These are phyloP conservation scores for Meandrusa payeni DNA, from an alignment of 2,888 invertebrate genomes.

Conservation along the genomic window DNA sequence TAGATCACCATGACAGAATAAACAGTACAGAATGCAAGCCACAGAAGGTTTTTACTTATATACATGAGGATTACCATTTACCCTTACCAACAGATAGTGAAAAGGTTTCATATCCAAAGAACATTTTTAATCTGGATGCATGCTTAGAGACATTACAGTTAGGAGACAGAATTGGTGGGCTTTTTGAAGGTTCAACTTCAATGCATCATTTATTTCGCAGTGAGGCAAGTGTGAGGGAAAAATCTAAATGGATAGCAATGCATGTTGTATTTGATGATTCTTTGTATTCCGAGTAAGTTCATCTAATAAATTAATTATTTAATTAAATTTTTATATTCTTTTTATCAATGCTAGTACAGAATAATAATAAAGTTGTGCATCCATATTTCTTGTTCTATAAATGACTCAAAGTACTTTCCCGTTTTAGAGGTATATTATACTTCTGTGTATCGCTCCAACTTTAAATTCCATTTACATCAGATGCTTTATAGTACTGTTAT, in stretches of 20 bases:
- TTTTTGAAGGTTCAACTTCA: conserved; percentile 45
- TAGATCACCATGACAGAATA: conserved; percentile 49
- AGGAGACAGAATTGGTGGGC: conserved; percentile 34
- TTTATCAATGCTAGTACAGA: too few relatives aligned
- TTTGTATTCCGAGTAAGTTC: conserved; percentile 63
- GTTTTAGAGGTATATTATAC: too few relatives aligned
- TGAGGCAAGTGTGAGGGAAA: conserved; percentile 44
- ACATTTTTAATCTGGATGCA: conserved; percentile 36
- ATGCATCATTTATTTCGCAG: conserved; percentile 52
- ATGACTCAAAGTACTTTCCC: too few relatives aligned
- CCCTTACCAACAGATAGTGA: conserved; percentile 48
- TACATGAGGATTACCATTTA: conserved; percentile 78
- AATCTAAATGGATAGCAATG: conserved; percentile 60
- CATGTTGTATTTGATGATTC: conserved; percentile 64
- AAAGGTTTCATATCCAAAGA: conserved; percentile 26
- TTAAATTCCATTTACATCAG: too few relatives aligned
- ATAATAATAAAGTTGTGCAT: too few relatives aligned
- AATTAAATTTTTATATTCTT: too few relatives aligned
- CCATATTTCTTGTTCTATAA: too few relatives aligned
- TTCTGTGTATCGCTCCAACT: too few relatives aligned
- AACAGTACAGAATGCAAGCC: conserved; percentile 48
- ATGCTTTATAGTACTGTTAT: too few relatives aligned
- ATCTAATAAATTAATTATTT: too few relatives aligned
- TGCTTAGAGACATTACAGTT: conserved; percentile 47
- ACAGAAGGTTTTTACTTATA: conserved; percentile 78